A percentile compares a stretch with the other conserved stretches of the same genome.
These are phyloP conservation scores for Drosophila arizonae DNA, from an alignment of 1,140 invertebrate genomes.

Conservation along the genomic window DNA sequence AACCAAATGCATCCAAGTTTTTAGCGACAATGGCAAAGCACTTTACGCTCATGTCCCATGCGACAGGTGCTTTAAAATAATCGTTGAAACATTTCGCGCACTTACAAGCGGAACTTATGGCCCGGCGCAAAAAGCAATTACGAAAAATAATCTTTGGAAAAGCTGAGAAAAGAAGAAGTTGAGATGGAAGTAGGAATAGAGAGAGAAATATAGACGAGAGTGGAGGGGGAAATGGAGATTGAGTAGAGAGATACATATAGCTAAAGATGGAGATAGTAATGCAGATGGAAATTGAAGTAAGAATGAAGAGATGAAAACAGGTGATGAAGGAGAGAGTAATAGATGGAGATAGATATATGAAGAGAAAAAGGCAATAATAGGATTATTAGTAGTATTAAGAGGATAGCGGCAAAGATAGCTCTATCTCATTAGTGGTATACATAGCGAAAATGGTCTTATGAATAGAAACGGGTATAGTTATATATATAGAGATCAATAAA, in stretches of 20 bases:
- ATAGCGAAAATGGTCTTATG: too few species aligned
- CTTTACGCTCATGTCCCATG: constrained; percentile 15
- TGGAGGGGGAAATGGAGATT: background rate
- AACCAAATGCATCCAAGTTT: constrained; percentile 40
- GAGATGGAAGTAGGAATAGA: background rate
- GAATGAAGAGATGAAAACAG: background rate
- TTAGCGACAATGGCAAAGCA: constrained; percentile 21
- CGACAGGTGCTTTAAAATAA: constrained; percentile 22
- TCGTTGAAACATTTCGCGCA: constrained; percentile 11
- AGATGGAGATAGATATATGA: background rate
- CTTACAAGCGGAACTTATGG: constrained; percentile 1
- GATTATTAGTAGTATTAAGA: too few species aligned
- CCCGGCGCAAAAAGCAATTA: background rate
- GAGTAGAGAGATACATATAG: background rate
- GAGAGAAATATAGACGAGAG: background rate
- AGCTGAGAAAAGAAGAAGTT: background rate
- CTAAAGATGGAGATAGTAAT: background rate
- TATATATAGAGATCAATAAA: too few species aligned
- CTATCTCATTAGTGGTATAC: too few species aligned
- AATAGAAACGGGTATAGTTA: background rate
- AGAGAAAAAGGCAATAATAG: too few species aligned
- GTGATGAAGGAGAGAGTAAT: background rate
- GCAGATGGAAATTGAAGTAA: background rate
- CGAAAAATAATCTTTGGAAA: background rate
- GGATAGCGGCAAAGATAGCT: too few species aligned